Percentiles rank a stretch among this genome's conserved stretches.
Conservation (phyloP, 1,140 invertebrate genomes). For the Melitaea cinxia region DNA sequence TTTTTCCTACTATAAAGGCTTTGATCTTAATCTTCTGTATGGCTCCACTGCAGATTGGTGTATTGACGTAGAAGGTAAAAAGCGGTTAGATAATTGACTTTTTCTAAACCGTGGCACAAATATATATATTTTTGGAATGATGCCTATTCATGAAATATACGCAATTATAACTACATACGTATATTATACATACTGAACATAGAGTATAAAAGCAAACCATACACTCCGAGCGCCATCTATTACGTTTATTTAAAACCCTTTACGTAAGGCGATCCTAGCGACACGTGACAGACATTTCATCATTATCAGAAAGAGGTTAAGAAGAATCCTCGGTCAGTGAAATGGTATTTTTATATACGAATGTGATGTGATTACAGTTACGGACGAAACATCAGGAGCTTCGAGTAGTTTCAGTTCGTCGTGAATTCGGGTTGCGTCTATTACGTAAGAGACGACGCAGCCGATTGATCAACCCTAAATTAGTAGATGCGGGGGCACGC, state of each 20-base stretch:
- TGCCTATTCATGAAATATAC: not conserved
- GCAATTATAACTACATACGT: too few species aligned
- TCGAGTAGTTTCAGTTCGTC: slow-evolving; percentile 18
- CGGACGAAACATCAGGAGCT: not conserved
- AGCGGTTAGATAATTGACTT: too few species aligned
- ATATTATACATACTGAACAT: too few species aligned
- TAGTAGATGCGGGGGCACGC: slow-evolving; percentile 67
- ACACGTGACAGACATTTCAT: slow-evolving; percentile 14
- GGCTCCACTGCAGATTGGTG: too few species aligned
- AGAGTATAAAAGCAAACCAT: not conserved
- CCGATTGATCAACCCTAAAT: slow-evolving; percentile 81
- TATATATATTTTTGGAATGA: not conserved
- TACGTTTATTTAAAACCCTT: slow-evolving; percentile 16
- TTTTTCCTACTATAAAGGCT: too few species aligned
- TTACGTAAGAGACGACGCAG: slow-evolving; percentile 65
- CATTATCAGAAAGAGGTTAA: not conserved
- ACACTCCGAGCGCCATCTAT: slow-evolving; percentile 17
- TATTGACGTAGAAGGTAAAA: too few species aligned
- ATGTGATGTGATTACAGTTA: not conserved
- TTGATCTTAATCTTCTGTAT: too few species aligned
- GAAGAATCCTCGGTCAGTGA: not conserved
- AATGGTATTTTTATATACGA: not conserved
- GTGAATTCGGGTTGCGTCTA: slow-evolving; percentile 51
- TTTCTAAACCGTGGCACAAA: too few species aligned
- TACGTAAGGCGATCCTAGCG: slow-evolving; percentile 14